Evolutionary conservation across 2,797 vertebrate species (phyloP).

Genomic region (Trichosurus vulpecula): DNA sequence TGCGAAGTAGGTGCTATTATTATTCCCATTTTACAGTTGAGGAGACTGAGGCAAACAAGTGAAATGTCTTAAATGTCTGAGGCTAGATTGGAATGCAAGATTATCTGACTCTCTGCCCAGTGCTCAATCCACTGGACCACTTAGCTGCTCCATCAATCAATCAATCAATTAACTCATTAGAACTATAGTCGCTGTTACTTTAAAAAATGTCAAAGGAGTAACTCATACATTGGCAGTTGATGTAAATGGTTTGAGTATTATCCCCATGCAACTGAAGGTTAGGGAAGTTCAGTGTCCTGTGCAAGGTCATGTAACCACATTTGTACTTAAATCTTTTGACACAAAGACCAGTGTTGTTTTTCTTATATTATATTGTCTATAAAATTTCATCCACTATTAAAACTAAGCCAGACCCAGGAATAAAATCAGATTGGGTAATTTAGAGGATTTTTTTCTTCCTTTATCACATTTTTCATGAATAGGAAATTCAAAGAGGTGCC

Average conservation of each 20-base stretch:
- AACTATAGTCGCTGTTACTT: neutral
- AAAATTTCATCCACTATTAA: neutral
- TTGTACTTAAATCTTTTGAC: neutral
- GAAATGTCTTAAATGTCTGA: neutral
- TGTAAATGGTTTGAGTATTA: neutral
- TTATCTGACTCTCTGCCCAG: neutral
- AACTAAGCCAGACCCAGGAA: constrained; percentile 27
- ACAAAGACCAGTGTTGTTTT: neutral
- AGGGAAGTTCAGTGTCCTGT: neutral
- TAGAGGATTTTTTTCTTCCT: constrained; percentile 39
- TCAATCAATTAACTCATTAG: neutral
- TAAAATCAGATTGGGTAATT: constrained; percentile 42
- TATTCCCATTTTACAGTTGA: neutral
- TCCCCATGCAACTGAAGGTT: neutral
- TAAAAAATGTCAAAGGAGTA: neutral
- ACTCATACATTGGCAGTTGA: neutral
- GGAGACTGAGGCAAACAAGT: too few relatives aligned
- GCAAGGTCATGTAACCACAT: neutral
- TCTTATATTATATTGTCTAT: neutral
- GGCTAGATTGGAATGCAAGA: neutral
- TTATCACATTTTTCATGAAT: neutral
- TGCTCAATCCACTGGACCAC: neutral
- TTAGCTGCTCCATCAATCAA: neutral
- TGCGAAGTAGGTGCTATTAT: neutral
- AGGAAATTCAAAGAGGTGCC: constrained; percentile 19